Evolutionary conservation across 2,888 invertebrate genomes (phyloP).

Genomic region (Ganaspis brasiliensis): DNA sequence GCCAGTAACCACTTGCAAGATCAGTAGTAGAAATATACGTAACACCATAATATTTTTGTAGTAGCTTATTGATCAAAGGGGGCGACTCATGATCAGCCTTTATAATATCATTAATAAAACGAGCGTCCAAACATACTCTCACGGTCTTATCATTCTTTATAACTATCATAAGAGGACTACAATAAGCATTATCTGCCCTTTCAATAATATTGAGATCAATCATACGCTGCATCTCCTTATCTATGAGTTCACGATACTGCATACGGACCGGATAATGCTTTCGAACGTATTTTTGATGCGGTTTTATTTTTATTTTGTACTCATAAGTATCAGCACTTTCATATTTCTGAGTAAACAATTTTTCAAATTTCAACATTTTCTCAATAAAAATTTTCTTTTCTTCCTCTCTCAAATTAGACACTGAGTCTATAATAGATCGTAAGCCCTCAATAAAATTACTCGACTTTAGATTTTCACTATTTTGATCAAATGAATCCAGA

Average conservation of each 20-base stretch:
- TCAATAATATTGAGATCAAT: constrained; percentile 36
- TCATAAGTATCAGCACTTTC: constrained; percentile 56
- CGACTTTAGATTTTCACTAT: too few species aligned
- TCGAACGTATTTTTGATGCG: constrained; percentile 55
- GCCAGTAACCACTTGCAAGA: constrained; percentile 57
- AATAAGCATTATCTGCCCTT: constrained; percentile 67
- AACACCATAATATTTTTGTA: constrained; percentile 51
- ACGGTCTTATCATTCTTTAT: constrained; percentile 62
- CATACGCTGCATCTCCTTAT: constrained; percentile 62
- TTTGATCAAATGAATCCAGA: too few species aligned
- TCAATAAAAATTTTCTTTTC: not conserved
- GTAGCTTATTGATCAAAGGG: constrained; percentile 54
- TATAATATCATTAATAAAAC: constrained; percentile 68
- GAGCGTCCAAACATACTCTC: constrained; percentile 68
- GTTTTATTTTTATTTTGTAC: constrained; percentile 66
- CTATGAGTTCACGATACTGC: constrained; percentile 1
- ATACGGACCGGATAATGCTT: constrained; percentile 50
- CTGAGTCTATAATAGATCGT: too few species aligned
- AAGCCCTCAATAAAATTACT: too few species aligned
- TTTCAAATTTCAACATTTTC: constrained; percentile 15
- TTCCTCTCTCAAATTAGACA: too few species aligned
- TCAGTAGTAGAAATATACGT: constrained; percentile 56
- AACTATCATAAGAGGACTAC: constrained; percentile 59
- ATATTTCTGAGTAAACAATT: constrained; percentile 37
- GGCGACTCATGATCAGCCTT: constrained; percentile 67